Base-by-base conservation (phyloP, 1,140 invertebrate genomes). In the Drosophila pseudoobscura region DNA sequence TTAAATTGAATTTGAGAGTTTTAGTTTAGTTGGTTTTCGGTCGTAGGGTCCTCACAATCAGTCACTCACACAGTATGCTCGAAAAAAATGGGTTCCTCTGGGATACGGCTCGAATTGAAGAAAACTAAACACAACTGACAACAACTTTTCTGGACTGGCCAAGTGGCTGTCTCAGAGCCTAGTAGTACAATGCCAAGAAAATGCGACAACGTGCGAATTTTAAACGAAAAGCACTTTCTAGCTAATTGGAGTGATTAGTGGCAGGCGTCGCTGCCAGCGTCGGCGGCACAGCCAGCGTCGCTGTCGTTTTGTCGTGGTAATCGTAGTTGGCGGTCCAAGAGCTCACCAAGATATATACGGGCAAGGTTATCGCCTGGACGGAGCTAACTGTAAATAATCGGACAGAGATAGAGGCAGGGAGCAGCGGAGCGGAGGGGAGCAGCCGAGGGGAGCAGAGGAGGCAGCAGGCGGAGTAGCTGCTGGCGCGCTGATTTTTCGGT, bases 191-290 rank as follows among this genome's bases (percentile, higher is more conserved):
- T 91, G 89, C 85, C 89, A 91, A 91, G 85, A 89, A 89, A 88
- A 78, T 69, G 89, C 85, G 85, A 89, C 85, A 89, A 76, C 78
- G 83, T 87, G 89, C 89, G 85, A 89, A 91, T 89, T 91, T 91
- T 78, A 91, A 91, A 84, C 79, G 75, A 89, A 89, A 90, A 80
- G 70, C 78, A 82, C 78, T 87, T 87, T 87, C 83, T 83, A 88
- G 71, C 83, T 89, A 88, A 87, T 88, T 87, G 83, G 75, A 87
- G 83, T 88, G 83, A 88, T 88, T 87, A 87, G 83, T 87, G 66
- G 71, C 78, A 64, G 62, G 59, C 82, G 76, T 76, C 60, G 69
- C 55, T 56, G 41, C 69, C 26, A 17, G 24, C n/a, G 50, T 9
- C 49, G 13, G 7, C n/a, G 49, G 8, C 24, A 51, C 57, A 43